Percentiles rank a stretch among this genome's conserved stretches.
Evolutionary conservation across 2,888 invertebrate species (phyloP).

Genomic region (Xestobium rufovillosum): DNA sequence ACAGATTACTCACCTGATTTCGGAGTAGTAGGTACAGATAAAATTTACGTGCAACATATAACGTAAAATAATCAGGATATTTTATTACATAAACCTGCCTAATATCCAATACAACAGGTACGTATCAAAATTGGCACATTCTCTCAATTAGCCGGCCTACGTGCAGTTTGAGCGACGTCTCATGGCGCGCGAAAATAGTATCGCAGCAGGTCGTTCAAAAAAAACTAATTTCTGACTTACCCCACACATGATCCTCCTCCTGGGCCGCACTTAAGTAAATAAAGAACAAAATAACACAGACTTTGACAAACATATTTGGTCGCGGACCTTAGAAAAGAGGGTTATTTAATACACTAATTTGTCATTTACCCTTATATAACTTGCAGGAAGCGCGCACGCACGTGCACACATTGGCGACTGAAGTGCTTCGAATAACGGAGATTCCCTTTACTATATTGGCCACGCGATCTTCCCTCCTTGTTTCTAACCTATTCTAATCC

Average conservation of each 20-base stretch:
- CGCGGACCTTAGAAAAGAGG: conserved; percentile 14
- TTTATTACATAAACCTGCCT: too few species aligned
- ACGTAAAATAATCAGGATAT: too few species aligned
- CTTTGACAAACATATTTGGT: conserved; percentile 32
- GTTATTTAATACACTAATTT: conserved; percentile 9
- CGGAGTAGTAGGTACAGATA: too few species aligned
- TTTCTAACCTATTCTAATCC: too few species aligned
- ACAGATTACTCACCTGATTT: too few species aligned
- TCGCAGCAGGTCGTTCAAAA: too few species aligned
- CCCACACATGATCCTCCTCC: conserved; percentile 30
- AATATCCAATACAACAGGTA: too few species aligned
- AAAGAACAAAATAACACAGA: conserved; percentile 28
- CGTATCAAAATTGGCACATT: too few species aligned
- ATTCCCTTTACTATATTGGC: conserved; percentile 18
- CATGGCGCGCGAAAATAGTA: conserved; percentile 31
- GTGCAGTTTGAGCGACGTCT: conserved; percentile 17
- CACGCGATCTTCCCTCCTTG: conserved; percentile 12
- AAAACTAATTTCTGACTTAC: conserved; percentile 29
- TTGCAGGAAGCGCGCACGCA: conserved; percentile 19
- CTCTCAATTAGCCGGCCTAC: conserved; percentile 20
- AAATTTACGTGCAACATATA: too few species aligned
- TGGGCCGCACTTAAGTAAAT: conserved; percentile 22
- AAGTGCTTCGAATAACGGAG: conserved; percentile 23
- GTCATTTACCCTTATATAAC: conserved; percentile 12
- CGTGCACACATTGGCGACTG: conserved; percentile 24